phyloP scores from a whole-genome alignment of 2,888 invertebrate genomes.

The Apamea crenata region DNA sequence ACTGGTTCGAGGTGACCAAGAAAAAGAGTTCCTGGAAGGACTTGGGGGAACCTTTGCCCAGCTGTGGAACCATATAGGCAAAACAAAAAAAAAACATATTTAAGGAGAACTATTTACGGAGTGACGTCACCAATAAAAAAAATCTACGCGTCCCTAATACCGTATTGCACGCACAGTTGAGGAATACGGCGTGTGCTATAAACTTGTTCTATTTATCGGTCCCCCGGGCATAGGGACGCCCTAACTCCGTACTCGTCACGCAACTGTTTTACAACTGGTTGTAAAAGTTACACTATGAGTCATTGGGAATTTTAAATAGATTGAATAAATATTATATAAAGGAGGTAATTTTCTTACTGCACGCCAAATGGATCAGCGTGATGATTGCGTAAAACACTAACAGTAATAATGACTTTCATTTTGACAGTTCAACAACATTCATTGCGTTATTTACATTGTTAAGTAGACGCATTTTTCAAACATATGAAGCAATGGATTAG shows the following conservation, averaged over 20 bases:
- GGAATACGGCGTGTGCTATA: constrained; percentile 67
- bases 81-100: background rate
- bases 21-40: too few relatives aligned
- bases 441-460: too few relatives aligned
- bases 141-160: constrained; percentile 50
- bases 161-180: constrained; percentile 59
- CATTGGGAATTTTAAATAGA: constrained; percentile 67
- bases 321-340: constrained; percentile 29
- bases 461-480: too few relatives aligned
- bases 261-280: constrained; percentile 71
- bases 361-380: background rate
- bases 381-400: too few relatives aligned
- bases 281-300: constrained; percentile 68
- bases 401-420: too few relatives aligned
- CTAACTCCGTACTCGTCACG: constrained; percentile 68
- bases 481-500: too few relatives aligned
- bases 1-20: too few relatives aligned
- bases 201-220: constrained; percentile 77
- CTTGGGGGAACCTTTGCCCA: too few relatives aligned
- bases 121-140: constrained; percentile 50
- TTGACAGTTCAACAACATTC: too few relatives aligned
- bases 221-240: constrained; percentile 73
- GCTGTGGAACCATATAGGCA: too few relatives aligned
- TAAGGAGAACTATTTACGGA: background rate
- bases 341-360: background rate